Conservation (phyloP, 2,113 vertebrate genomes). For the Carassius carassius region DNA sequence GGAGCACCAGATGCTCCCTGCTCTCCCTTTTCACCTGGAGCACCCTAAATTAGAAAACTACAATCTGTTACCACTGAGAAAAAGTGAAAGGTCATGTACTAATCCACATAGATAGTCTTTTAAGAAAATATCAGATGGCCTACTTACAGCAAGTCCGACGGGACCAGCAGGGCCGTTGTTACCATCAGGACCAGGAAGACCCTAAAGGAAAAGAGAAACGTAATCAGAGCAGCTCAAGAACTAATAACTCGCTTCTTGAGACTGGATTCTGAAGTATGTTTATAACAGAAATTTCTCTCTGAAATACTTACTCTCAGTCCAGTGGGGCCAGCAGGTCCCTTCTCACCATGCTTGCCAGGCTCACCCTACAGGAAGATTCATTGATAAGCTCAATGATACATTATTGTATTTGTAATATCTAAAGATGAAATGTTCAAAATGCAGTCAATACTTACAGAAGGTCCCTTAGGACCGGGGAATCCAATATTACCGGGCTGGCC, state of each 20-base stretch:
- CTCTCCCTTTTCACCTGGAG: slow-evolving; percentile 90
- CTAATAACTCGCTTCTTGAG: not conserved
- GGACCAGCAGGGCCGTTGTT: slow-evolving; percentile 91
- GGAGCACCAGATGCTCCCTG: slow-evolving; percentile 88
- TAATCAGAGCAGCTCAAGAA: not conserved
- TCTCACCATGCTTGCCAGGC: slow-evolving; percentile 90
- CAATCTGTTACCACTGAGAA: not conserved
- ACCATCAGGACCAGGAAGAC: slow-evolving; percentile 90
- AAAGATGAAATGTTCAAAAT: not conserved
- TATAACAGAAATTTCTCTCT: not conserved
- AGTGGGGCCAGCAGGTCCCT: slow-evolving; percentile 83
- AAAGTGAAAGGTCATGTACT: not conserved
- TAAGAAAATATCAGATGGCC: not conserved
- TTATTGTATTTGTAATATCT: not conserved
- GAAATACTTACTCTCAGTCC: slow-evolving; percentile 86
- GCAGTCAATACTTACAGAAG: slow-evolving; percentile 80
- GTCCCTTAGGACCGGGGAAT: slow-evolving; percentile 97
- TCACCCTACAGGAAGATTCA: slow-evolving; percentile 78
- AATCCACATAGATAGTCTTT: not conserved
- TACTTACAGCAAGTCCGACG: slow-evolving; percentile 83
- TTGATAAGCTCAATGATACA: not conserved
- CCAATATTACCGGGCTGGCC: slow-evolving; percentile 95
- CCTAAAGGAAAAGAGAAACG: slow-evolving; percentile 70
- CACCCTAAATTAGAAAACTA: slow-evolving; percentile 76
- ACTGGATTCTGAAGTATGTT: not conserved